These are phyloP conservation scores for Plebejus melissa DNA, from an alignment of 2,888 invertebrate species.

Conservation along the genomic window DNA sequence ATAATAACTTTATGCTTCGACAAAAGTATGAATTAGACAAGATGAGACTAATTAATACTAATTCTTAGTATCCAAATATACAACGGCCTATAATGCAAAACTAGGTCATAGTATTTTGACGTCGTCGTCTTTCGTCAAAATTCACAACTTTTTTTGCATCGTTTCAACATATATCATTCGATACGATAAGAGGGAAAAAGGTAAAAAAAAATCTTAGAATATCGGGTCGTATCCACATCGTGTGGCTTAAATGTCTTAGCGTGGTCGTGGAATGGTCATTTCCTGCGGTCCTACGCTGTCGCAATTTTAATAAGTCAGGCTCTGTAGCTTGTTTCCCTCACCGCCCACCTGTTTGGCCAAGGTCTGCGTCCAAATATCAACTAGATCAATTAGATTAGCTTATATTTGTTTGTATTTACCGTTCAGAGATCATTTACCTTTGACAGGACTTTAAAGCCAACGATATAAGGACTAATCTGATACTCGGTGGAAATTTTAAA, in stretches of 20 bases:
- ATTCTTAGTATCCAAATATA: too few species aligned
- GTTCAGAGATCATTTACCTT: background rate
- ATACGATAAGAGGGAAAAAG: too few species aligned
- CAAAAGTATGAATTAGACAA: too few species aligned
- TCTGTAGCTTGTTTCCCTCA: constrained; percentile 36
- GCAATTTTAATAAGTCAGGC: constrained; percentile 57
- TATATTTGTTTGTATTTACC: background rate
- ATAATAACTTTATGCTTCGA: too few species aligned
- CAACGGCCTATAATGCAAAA: too few species aligned
- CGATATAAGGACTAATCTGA: background rate
- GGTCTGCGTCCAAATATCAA: constrained; percentile 23
- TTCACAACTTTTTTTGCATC: too few species aligned
- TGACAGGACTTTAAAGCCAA: background rate
- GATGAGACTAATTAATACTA: too few species aligned
- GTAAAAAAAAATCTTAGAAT: background rate
- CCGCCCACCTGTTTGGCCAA: constrained; percentile 34
- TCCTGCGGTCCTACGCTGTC: constrained; percentile 61
- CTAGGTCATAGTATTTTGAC: too few species aligned
- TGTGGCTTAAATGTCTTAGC: constrained; percentile 26
- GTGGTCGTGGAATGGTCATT: constrained; percentile 46
- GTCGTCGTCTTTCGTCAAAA: too few species aligned
- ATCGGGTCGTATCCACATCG: background rate
- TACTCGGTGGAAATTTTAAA: background rate
- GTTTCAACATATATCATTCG: too few species aligned
- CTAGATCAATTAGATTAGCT: constrained; percentile 9